phyloP scores from a whole-genome alignment of 2,888 invertebrate species.

The Dilophus febrilis region DNA sequence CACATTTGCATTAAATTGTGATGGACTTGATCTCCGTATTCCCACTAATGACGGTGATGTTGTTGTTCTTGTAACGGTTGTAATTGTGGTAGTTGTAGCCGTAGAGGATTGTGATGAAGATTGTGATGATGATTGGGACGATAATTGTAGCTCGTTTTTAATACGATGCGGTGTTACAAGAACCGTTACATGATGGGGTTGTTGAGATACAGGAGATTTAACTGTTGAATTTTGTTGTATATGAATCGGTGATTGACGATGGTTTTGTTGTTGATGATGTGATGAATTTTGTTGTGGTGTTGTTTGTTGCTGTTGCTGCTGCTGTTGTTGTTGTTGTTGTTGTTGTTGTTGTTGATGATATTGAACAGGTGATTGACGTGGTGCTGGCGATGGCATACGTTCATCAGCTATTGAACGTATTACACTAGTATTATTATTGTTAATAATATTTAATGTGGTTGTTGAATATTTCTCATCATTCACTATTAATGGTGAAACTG shows the following conservation, averaged over 20 bases:
- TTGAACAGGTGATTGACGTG: conserved; percentile 20
- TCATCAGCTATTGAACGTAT: conserved; percentile 30
- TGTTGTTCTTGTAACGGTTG: conserved; percentile 12
- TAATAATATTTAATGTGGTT: conserved; percentile 1
- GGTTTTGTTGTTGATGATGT: conserved; percentile 15
- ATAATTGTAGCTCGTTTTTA: conserved; percentile 21
- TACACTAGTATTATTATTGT: conserved; percentile 21
- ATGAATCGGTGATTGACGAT: neutral
- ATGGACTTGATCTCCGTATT: conserved; percentile 4
- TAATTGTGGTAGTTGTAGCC: conserved; percentile 16
- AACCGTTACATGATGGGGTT: conserved; percentile 27
- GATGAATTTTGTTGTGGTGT: conserved; percentile 2
- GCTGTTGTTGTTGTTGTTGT: conserved; percentile 18
- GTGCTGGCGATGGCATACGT: conserved; percentile 25
- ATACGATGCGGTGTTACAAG: conserved; percentile 34
- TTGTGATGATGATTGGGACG: too few species aligned
- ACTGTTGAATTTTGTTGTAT: conserved; percentile 19
- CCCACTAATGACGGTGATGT: conserved; percentile 3
- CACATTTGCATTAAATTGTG: conserved; percentile 9
- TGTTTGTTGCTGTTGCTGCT: conserved; percentile 8
- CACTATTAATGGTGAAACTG: neutral
- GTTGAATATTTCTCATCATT: conserved; percentile 4
- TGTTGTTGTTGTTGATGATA: conserved; percentile 15
- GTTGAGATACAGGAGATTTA: conserved; percentile 19
- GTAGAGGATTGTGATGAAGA: conserved; percentile 10